A percentile compares a stretch with the other conserved stretches of the same genome.
phyloP scores from a whole-genome alignment of 2,888 invertebrate species.

The Drosophila quinaria region DNA sequence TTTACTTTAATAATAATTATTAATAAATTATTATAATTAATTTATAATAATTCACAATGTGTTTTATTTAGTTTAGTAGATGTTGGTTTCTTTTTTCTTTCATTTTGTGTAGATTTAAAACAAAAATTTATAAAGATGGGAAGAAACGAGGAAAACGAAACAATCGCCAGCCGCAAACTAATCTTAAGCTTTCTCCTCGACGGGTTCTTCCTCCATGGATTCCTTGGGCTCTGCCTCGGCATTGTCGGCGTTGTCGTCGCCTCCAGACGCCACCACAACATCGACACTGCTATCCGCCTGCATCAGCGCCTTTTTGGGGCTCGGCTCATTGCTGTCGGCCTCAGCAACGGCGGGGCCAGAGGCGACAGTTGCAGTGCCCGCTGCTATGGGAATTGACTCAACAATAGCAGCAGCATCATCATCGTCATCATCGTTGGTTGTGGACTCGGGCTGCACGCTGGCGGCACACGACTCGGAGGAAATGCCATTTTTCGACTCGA shows the following conservation, averaged over 20 bases:
- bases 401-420: slow-evolving; percentile 48
- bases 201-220: slow-evolving; percentile 2
- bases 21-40: slow-evolving; percentile 81
- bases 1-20: slow-evolving; percentile 78
- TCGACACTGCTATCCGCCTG: slow-evolving; percentile 69
- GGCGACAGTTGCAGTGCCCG: neutral
- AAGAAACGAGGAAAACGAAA: slow-evolving; percentile 38
- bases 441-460: slow-evolving; percentile 68
- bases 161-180: slow-evolving; percentile 22
- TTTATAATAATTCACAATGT: slow-evolving; percentile 76
- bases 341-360: slow-evolving; percentile 76
- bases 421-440: slow-evolving; percentile 78
- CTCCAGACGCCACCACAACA: slow-evolving; percentile 32
- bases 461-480: slow-evolving; percentile 59
- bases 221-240: slow-evolving; percentile 64
- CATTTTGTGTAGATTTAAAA: slow-evolving; percentile 35
- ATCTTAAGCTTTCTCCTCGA: slow-evolving; percentile 64
- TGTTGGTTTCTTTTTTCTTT: slow-evolving; percentile 19
- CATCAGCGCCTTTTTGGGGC: slow-evolving; percentile 81
- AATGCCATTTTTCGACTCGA: slow-evolving; percentile 70
- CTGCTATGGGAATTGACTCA: slow-evolving; percentile 23
- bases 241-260: slow-evolving; percentile 20
- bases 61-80: slow-evolving; percentile 63
- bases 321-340: slow-evolving; percentile 79
- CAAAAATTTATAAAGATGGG: slow-evolving; percentile 45